Evolutionary conservation across 2,797 vertebrate genomes (phyloP), one percentile per base, ranked within the genome.

Genomic region (Eremophila alpestris): DNA sequence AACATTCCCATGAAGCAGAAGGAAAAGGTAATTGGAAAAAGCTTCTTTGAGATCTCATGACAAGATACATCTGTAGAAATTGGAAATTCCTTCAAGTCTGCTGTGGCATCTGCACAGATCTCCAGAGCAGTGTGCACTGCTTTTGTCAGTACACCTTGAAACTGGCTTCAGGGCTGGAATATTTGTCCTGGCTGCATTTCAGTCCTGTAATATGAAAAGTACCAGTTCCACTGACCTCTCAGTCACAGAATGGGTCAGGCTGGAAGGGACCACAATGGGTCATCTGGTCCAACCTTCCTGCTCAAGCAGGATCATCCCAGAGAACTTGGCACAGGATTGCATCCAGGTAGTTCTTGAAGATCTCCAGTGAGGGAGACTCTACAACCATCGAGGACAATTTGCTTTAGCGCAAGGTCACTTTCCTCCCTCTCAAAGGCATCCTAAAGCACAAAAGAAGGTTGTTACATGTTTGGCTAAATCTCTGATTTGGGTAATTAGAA

Each of bases 361-460:
- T 54, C 19, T 59, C 30, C 74, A 27, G 18, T 32, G 24, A 59
- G 5, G 21, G 46, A 71, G 18, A 65, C 22, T 83, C 19, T 6
- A 48, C 40, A 65, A 4, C 4, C 0, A 0, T 30, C 59, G 0
- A 0, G 30, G 26, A 32, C 26, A 27, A n/a, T 38, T 18, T 48
- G 30, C 45, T 59, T 70, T 34, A 59, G 30, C 3, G 2, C 20
- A 34, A 14, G 34, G 22, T 36, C 22, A 9, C 32, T 22, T 54
- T 78, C 26, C 8, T 94, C 21, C 45, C 20, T 77, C 46, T n/a
- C 51, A 59, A 80, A 73, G 26, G 14, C 43, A 78, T 74, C 26
- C 49, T 65, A 43, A 78, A 83, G 40, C 43, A 27, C 49, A 62
- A 51, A 64, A 83, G 34, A 1, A 1, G 8, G 23, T 36, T 55